Evolutionary conservation across 1,140 invertebrate species (phyloP).

Genomic region (Bombus soroeensis): DNA sequence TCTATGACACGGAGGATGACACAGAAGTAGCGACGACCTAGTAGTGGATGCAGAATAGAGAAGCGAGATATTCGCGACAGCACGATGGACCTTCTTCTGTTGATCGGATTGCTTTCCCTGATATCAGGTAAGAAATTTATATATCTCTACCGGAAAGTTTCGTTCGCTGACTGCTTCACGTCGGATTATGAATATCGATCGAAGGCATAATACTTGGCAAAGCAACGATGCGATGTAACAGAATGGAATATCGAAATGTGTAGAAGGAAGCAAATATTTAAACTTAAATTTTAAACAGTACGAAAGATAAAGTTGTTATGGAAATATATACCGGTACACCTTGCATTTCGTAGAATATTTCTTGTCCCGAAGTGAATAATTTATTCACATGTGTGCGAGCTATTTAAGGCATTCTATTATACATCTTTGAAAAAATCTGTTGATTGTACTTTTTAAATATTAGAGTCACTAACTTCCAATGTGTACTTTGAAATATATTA

Average conservation of each 20-base stretch:
- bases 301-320: not conserved
- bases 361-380: not conserved
- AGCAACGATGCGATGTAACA: not conserved
- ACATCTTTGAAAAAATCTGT: not conserved
- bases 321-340: not conserved
- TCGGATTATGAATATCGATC: not conserved
- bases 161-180: no score
- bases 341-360: not conserved
- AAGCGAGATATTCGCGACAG: conserved; percentile 15
- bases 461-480: no score
- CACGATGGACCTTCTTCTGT: conserved; percentile 37
- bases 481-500: no score
- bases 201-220: not conserved
- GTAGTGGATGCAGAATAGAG: conserved; percentile 9
- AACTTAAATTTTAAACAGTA: not conserved
- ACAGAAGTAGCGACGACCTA: not conserved
- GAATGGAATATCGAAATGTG: not conserved
- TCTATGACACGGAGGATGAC: conserved; percentile 13
- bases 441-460: no score
- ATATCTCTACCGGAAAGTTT: not conserved
- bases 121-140: conserved; percentile 47
- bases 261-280: not conserved
- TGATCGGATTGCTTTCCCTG: conserved; percentile 51
- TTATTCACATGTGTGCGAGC: no score
- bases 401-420: not conserved